A percentile compares a stretch with the other conserved stretches of the same genome.
Conservation (phyloP, 2,113 vertebrate species). For the Chamaea fasciata region DNA sequence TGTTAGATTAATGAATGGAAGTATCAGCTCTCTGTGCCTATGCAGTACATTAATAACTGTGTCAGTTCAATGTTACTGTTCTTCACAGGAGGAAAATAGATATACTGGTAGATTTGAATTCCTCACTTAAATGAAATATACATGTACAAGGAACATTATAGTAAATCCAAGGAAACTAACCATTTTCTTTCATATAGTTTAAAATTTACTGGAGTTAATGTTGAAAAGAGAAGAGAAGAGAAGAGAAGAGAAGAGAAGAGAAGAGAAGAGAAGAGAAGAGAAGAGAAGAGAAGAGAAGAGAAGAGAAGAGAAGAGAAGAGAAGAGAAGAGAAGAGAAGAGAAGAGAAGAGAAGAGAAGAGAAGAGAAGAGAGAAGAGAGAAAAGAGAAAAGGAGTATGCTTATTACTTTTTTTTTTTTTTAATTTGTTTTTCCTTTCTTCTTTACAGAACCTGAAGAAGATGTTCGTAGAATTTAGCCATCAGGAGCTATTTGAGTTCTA, state of each 20-base stretch:
- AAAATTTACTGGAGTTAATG: neutral
- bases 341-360: too few relatives aligned
- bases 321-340: neutral
- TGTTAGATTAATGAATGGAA: constrained; percentile 32
- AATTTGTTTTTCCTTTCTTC: neutral
- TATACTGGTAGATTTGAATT: neutral
- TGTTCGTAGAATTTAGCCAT: constrained; percentile 90
- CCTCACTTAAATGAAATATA: neutral
- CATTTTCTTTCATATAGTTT: neutral
- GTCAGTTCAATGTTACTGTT: constrained; percentile 40
- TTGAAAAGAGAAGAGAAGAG: neutral
- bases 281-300: neutral
- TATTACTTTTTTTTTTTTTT: neutral
- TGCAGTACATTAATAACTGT: constrained; percentile 17
- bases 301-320: neutral
- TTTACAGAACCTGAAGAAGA: constrained; percentile 83
- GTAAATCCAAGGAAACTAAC: neutral
- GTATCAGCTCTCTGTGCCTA: constrained; percentile 27
- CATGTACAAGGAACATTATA: neutral
- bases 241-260: too few relatives aligned
- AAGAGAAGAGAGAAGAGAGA: too few relatives aligned
- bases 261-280: too few relatives aligned
- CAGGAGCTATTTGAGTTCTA: constrained; percentile 94
- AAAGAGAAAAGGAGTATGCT: neutral
- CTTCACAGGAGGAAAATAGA: neutral